Evolutionary conservation across 2,888 invertebrate genomes (phyloP).

Genomic region (Archips crataeganus): DNA sequence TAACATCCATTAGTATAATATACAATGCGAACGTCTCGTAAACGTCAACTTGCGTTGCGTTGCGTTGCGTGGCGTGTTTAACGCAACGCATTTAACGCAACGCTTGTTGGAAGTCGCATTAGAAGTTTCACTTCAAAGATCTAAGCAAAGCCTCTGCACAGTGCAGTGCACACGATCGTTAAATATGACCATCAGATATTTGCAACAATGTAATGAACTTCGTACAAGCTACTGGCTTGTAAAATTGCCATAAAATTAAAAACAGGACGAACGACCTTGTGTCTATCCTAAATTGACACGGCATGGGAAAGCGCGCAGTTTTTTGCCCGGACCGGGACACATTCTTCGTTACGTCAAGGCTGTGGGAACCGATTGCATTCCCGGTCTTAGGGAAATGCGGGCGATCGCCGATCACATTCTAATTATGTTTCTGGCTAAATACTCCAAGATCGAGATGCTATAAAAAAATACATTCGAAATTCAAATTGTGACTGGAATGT

Average conservation of each 20-base stretch:
- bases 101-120: too few species aligned
- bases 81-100: too few species aligned
- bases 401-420: conserved; percentile 18
- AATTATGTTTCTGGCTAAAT: conserved; percentile 3
- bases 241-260: background rate
- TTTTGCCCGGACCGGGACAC: conserved; percentile 74
- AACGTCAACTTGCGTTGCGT: too few species aligned
- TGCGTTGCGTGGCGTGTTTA: too few species aligned
- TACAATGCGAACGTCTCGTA: too few species aligned
- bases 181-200: background rate
- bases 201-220: background rate
- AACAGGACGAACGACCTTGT: conserved; percentile 50
- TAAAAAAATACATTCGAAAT: conserved; percentile 1
- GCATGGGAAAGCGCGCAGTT: conserved; percentile 81
- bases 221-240: background rate
- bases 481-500: background rate
- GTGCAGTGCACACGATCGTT: background rate
- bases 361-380: conserved; percentile 84
- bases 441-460: too few species aligned
- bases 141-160: background rate
- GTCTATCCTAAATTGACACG: conserved; percentile 59
- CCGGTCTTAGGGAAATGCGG: conserved; percentile 69
- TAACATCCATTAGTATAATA: too few species aligned
- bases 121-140: too few species aligned
- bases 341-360: conserved; percentile 73